Conservation (phyloP, 2,113 vertebrate species). For the Upupa epops region DNA sequence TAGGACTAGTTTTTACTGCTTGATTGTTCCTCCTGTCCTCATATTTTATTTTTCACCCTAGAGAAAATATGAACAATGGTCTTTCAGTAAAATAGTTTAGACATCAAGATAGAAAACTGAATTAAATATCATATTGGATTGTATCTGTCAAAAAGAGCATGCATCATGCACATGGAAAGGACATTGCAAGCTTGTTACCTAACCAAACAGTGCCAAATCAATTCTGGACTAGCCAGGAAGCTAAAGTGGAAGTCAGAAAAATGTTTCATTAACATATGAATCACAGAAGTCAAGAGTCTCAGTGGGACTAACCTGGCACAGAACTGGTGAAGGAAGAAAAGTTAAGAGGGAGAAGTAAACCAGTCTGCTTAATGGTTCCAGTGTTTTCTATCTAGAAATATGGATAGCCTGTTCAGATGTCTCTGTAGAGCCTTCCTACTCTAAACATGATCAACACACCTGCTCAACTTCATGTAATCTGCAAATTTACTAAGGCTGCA, state of each 20-base stretch:
- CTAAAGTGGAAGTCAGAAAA: background rate
- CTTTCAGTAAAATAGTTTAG: background rate
- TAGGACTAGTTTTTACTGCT: background rate
- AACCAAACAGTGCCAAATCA: background rate
- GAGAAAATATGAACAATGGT: background rate
- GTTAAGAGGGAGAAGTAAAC: background rate
- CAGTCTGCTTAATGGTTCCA: background rate
- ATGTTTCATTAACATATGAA: background rate
- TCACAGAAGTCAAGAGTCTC: background rate
- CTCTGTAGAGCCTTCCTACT: background rate
- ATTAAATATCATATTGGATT: background rate
- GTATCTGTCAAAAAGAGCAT: background rate
- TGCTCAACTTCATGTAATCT: fast-evolving
- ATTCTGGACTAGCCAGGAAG: background rate
- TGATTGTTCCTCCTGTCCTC: background rate
- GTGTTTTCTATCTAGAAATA: background rate
- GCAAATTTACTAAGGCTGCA: background rate
- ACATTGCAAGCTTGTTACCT: background rate
- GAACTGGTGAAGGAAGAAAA: background rate
- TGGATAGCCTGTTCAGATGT: background rate
- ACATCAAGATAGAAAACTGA: background rate
- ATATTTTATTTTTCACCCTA: background rate
- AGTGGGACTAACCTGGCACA: background rate
- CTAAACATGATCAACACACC: background rate
- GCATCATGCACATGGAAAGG: background rate